Conservation (phyloP, 2,113 vertebrate species). For the Sceloporus tristichus region DNA sequence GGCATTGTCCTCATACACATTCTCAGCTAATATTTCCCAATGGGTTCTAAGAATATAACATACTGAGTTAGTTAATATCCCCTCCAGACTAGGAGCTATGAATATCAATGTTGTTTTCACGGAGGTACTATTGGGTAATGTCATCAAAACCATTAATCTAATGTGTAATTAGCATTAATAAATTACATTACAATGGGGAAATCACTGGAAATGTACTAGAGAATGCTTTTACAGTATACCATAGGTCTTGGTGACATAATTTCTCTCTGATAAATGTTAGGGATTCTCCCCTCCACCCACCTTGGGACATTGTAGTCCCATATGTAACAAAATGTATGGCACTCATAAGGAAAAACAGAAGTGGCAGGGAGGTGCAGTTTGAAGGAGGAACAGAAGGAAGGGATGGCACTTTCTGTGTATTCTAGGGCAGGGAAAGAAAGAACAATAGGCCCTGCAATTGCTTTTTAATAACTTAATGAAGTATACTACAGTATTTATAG, state of each 20-base stretch:
- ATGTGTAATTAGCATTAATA: slow-evolving; percentile 10
- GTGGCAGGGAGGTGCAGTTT: no score
- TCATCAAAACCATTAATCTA: slow-evolving; percentile 22
- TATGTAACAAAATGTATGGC: no score
- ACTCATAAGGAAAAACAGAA: no score
- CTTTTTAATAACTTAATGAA: no score
- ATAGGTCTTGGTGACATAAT: neutral
- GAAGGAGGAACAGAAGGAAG: no score
- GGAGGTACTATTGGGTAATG: neutral
- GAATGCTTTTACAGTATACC: neutral
- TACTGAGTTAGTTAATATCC: neutral
- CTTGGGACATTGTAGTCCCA: no score
- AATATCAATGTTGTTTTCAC: neutral
- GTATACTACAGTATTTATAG: no score
- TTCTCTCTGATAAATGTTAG: no score
- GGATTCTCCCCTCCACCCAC: no score
- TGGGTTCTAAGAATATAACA: neutral
- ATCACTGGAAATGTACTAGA: neutral
- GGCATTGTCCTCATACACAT: neutral
- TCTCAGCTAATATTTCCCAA: slow-evolving; percentile 22
- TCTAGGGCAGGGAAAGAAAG: no score
- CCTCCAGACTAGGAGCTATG: neutral
- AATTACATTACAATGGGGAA: neutral
- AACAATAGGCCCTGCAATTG: no score
- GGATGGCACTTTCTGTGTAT: no score